A percentile compares a stretch with the other conserved stretches of the same genome.
Evolutionary conservation across 1,140 invertebrate genomes (phyloP).

Genomic region (Octopus sinensis): DNA sequence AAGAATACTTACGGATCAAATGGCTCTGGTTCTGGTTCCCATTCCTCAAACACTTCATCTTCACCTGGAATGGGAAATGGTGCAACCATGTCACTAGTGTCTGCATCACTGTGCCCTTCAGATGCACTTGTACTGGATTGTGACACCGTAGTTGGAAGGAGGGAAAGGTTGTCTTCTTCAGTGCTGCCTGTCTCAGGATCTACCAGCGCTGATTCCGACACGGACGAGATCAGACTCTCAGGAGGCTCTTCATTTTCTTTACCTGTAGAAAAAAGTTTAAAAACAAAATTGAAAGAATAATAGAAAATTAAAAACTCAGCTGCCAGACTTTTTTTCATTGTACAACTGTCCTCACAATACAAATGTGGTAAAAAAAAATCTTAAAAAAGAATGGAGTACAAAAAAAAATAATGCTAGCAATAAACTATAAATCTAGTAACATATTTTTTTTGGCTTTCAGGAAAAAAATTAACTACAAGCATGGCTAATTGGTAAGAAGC

Average conservation of each 20-base stretch:
- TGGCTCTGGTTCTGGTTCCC: conserved; percentile 63
- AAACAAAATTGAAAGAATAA: too few relatives aligned
- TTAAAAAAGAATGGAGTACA: too few relatives aligned
- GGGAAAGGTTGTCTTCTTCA: neutral
- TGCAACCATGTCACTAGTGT: conserved; percentile 32
- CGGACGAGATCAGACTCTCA: conserved; percentile 12
- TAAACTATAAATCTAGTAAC: too few relatives aligned
- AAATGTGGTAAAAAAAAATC: too few relatives aligned
- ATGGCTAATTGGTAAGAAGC: too few relatives aligned
- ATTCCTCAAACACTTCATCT: conserved; percentile 65
- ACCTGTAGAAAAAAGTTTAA: conserved; percentile 25
- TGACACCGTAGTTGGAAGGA: conserved; percentile 4
- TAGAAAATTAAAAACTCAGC: too few relatives aligned
- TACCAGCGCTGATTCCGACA: conserved; percentile 17
- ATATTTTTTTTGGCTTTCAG: too few relatives aligned
- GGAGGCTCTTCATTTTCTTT: conserved; percentile 49
- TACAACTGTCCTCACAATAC: too few relatives aligned
- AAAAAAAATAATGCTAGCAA: too few relatives aligned
- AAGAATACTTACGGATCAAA: conserved; percentile 69
- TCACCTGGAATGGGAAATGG: conserved; percentile 22
- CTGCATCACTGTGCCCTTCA: conserved; percentile 21
- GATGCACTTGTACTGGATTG: conserved; percentile 11
- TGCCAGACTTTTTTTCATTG: too few relatives aligned
- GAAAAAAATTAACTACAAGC: too few relatives aligned
- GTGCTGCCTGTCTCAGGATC: conserved; percentile 17